phyloP scores from a whole-genome alignment of 2,113 vertebrate species.

The Hippocampus barbouri region DNA sequence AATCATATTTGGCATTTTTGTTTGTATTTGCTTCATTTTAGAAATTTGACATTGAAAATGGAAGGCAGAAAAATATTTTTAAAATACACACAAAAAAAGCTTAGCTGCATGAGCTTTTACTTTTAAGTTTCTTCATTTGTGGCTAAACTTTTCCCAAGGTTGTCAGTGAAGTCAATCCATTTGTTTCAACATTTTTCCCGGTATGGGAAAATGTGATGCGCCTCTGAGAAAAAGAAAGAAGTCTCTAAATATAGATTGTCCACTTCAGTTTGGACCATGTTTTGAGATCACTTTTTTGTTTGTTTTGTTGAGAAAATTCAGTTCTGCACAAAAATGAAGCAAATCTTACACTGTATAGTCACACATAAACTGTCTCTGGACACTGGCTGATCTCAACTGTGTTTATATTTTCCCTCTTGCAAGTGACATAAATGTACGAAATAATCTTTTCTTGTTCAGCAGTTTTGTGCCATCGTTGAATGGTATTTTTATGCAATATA shows the following conservation, averaged over 20 bases:
- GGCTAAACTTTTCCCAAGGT: constrained; percentile 20
- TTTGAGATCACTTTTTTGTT: not conserved
- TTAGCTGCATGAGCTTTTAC: not conserved
- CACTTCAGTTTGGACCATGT: not conserved
- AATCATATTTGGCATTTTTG: not conserved
- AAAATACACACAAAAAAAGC: not conserved
- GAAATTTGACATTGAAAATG: not conserved
- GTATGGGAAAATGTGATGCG: too few species aligned
- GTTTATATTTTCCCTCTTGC: too few species aligned
- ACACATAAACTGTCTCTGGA: too few species aligned
- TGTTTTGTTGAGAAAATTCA: too few species aligned
- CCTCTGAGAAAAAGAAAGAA: not conserved
- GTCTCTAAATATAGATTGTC: not conserved
- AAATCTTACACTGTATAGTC: too few species aligned
- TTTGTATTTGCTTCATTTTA: not conserved
- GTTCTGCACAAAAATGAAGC: too few species aligned
- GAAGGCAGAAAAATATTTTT: not conserved
- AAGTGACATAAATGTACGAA: too few species aligned
- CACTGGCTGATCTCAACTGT: too few species aligned
- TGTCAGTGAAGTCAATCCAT: not conserved
- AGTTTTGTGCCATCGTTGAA: too few species aligned
- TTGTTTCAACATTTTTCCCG: not conserved
- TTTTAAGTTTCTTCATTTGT: constrained; percentile 31
- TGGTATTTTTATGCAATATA: too few species aligned
- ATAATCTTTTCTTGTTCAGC: too few species aligned